Evolutionary conservation across 2,888 invertebrate species (phyloP), one percentile per base, ranked within the genome.

Genomic region (Cheilosia soror): DNA sequence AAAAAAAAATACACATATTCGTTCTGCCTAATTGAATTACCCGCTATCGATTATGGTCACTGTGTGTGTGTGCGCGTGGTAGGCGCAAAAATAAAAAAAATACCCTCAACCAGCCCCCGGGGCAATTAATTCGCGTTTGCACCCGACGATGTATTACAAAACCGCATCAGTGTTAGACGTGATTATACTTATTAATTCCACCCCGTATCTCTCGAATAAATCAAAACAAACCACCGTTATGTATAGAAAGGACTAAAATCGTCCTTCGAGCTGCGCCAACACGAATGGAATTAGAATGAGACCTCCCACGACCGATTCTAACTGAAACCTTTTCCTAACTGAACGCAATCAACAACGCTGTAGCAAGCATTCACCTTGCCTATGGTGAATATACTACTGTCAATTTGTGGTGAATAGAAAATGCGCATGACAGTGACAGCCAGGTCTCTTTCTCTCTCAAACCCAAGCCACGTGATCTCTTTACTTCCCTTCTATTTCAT

Each of bases 11-110:
- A 29, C 4, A 15, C 9, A 73, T 44, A 53, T 31, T 62, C 51
- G 58, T 53, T 71, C 53, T 37, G 58, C 60, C 49, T 84, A 84
- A 84, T 84, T 80, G 27, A 84, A 84, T 84, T 84, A 84, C 37
- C 68, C 73, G 62, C 69, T 76, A 76, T 84, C 80, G 84, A 84
- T 84, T 75, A 60, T 15, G 63, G 69, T 47, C 69, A 78, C 55
- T 33, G 9, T 53, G 11, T 37, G 53, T 55, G 58, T 33, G 7
- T 33, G 44, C 15, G 29, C 13, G 42, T 27, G 33, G 49, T 2
- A 31, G 5, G 25, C 20, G 13, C 49, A 25, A 11, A 11, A 0
- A 6, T 20, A 33, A 7, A 7, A 13, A 42, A 44, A 37, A 49
- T 27, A 42, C 44, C 44, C 53, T 29, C 4, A 51, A n/a, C 42